These are phyloP conservation scores for Oxyscelio sp. DNA, from an alignment of 2,888 invertebrate genomes.

Conservation along the genomic window DNA sequence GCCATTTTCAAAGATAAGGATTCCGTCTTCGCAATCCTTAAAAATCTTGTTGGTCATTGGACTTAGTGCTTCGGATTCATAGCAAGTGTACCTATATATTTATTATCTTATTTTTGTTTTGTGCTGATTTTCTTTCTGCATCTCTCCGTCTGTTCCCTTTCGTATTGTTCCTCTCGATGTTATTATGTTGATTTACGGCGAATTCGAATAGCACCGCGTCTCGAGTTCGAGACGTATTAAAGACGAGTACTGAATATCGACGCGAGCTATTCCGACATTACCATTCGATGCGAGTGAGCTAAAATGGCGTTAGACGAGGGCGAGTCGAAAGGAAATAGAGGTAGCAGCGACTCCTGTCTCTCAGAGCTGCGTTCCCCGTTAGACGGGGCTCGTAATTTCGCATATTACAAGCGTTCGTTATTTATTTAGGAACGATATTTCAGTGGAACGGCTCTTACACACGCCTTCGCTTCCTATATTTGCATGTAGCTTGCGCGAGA, in stretches of 20 bases:
- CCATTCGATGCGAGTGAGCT: slow-evolving; percentile 79
- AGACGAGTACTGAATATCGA: slow-evolving; percentile 79
- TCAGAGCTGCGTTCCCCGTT: slow-evolving; percentile 60
- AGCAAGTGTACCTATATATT: slow-evolving; percentile 30
- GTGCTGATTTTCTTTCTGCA: slow-evolving; percentile 24
- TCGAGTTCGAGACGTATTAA: slow-evolving; percentile 77
- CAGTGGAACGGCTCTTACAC: slow-evolving; percentile 82
- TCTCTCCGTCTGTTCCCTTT: slow-evolving; percentile 34
- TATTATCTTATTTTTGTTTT: slow-evolving; percentile 37
- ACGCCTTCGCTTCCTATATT: slow-evolving; percentile 76
- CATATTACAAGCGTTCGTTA: slow-evolving; percentile 85
- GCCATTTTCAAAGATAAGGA: slow-evolving; percentile 24
- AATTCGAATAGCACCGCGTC: slow-evolving; percentile 75
- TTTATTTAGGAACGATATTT: slow-evolving; percentile 86
- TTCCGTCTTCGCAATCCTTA: slow-evolving; percentile 24
- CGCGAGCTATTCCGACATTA: slow-evolving; percentile 73
- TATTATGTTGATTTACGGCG: slow-evolving; percentile 80
- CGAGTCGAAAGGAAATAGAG: slow-evolving; percentile 58
- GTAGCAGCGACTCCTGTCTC: slow-evolving; percentile 52
- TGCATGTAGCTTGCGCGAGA: slow-evolving; percentile 68
- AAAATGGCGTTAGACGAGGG: slow-evolving; percentile 80
- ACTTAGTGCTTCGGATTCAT: slow-evolving; percentile 8
- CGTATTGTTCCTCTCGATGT: slow-evolving; percentile 67
- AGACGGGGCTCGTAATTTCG: slow-evolving; percentile 81
- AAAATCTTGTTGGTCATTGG: slow-evolving; percentile 28